Base-by-base conservation (phyloP, 2,113 vertebrate species). In the Micromys minutus region DNA sequence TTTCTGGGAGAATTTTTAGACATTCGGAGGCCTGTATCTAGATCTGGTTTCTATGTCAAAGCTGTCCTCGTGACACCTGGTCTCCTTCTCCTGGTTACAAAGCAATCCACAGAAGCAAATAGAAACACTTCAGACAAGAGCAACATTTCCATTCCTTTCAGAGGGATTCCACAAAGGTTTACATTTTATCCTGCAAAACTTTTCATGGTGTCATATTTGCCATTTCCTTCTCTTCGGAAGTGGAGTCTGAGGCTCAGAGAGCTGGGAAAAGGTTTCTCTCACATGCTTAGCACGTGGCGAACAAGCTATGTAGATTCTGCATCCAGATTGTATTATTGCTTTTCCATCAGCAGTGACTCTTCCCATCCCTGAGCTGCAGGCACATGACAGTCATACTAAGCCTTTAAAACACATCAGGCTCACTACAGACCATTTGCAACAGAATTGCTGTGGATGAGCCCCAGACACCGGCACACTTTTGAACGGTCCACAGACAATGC, bases 211-310 rank as follows among this genome's bases (percentile, higher is more conserved):
- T 85, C 52, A 52, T 5, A 93, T 86, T 88, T 29, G 13, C 26
- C 65, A 86, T 72, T 89, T 39, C 79, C 24, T 88, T 94, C 63
- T 65, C n/a, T 88, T 89, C 69, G 50, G 63, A 72, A 83, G 55
- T 76, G 52, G 84, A 31, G 36, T 42, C 79, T n/a, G 47, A 94
- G 29, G 47, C 80, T 89, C 19, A 1, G 67, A 86, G 12, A 94
- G 59, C 69, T 39, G 45, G 17, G 31, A 22, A 84, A 16, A 72
- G 12, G 39, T 79, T 74, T 90, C 47, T 69, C 52, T 80, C 81
- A 63, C 29, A 79, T 4, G 6, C n/a, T 71, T 55, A 92, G 9
- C n/a, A 59, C 31, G 47, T 45, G 29, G 29, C 57, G 52, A 81
- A 61, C 0, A 36, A 88, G 39, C 50, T 16, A 4, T 81, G 36